phyloP scores from a whole-genome alignment of 1,140 invertebrate species.

The Hyposmocoma kahamanoa region DNA sequence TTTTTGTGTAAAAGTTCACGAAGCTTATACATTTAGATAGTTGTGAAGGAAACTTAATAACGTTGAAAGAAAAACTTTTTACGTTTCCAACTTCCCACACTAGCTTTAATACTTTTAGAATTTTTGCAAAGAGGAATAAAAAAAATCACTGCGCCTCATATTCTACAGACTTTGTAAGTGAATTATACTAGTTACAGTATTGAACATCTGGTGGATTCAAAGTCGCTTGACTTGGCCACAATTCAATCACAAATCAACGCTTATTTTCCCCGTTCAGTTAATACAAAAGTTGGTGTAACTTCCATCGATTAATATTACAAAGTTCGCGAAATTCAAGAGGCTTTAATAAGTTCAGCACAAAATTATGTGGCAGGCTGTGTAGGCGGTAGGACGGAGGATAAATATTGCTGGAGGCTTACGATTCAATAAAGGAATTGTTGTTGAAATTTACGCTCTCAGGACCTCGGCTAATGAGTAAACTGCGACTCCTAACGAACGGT shows the following conservation, averaged over 20 bases:
- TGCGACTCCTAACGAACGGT: not conserved
- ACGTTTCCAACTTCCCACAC: no score
- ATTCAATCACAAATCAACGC: constrained; percentile 4
- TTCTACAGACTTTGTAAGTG: no score
- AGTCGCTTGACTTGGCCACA: not conserved
- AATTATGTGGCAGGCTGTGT: constrained; percentile 21
- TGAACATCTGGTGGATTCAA: no score
- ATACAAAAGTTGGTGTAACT: constrained; percentile 29
- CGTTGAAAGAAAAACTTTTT: no score
- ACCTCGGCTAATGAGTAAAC: constrained; percentile 4
- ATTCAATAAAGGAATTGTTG: constrained; percentile 30
- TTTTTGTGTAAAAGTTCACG: no score
- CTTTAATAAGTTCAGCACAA: constrained; percentile 32
- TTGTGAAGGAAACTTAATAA: no score
- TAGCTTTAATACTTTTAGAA: no score
- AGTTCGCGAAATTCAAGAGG: constrained; percentile 28
- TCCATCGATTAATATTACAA: constrained; percentile 41
- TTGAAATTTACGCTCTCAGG: constrained; percentile 21
- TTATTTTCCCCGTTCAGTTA: constrained; percentile 22
- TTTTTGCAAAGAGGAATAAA: no score
- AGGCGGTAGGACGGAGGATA: constrained; percentile 15
- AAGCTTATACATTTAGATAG: no score
- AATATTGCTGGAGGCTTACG: constrained; percentile 27
- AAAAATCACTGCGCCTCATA: no score
- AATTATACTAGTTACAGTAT: no score